Conservation (phyloP, 1,140 invertebrate species). For the Ctenoplectra terminalis region DNA sequence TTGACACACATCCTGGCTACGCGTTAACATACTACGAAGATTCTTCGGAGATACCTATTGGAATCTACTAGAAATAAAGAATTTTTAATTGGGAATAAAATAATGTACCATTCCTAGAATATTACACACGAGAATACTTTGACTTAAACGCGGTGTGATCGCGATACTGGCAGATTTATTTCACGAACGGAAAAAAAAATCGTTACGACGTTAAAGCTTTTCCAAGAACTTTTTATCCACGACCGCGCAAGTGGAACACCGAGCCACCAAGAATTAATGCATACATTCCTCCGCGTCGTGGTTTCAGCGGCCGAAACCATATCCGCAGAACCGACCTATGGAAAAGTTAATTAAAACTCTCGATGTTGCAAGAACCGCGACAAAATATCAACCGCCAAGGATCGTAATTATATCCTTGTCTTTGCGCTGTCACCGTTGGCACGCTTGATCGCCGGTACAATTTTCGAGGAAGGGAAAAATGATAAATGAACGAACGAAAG, state of each 20-base stretch:
- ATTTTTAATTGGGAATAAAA: no score
- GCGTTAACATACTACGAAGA: neutral
- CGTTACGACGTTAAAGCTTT: neutral
- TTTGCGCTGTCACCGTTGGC: neutral
- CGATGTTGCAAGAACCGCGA: neutral
- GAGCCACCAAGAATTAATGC: slow-evolving; percentile 10
- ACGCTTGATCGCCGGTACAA: neutral
- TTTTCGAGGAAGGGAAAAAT: neutral
- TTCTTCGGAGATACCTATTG: neutral
- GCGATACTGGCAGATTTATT: neutral
- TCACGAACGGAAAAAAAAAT: neutral
- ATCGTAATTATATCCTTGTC: neutral
- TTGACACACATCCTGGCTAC: slow-evolving; percentile 31
- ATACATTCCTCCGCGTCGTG: slow-evolving; percentile 6
- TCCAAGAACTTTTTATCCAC: slow-evolving; percentile 32
- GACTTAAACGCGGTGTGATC: no score
- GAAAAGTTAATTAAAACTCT: slow-evolving; percentile 33
- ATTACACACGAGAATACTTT: no score
- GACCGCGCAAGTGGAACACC: slow-evolving; percentile 22
- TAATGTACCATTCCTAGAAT: no score
- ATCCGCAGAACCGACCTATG: neutral
- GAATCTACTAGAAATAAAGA: no score
- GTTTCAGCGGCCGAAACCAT: slow-evolving; percentile 2
- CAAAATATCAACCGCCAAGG: neutral
- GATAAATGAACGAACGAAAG: neutral